Percentiles rank a stretch among this genome's conserved stretches.
Conservation (phyloP, 2,113 vertebrate genomes). For the Loxodonta africana region DNA sequence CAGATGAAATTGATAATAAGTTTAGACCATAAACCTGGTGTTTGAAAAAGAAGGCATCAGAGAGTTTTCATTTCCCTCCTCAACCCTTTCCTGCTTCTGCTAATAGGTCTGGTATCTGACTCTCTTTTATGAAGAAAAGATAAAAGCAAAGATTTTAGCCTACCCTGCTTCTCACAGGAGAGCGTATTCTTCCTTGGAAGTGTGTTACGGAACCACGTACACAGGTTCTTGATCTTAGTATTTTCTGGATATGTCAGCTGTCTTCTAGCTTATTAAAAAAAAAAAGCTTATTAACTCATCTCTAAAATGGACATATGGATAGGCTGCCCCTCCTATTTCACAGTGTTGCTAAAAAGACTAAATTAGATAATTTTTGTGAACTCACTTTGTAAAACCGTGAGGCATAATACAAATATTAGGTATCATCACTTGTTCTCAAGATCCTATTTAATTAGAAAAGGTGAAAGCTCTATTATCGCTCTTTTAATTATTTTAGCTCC, state of each 20-base stretch:
- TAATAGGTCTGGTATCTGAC: not conserved
- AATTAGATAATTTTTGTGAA: constrained; percentile 54
- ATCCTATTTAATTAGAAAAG: constrained; percentile 48
- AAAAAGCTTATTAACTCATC: not conserved
- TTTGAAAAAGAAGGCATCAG: not conserved
- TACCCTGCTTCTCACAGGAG: not conserved
- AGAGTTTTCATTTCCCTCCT: constrained; percentile 2
- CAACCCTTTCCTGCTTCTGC: not conserved
- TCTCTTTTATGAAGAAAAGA: constrained; percentile 56
- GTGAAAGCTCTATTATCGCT: constrained; percentile 42
- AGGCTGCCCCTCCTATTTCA: not conserved
- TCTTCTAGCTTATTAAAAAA: not conserved
- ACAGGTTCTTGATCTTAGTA: not conserved
- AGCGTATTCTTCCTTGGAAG: not conserved
- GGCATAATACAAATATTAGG: constrained; percentile 5
- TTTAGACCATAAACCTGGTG: constrained; percentile 57
- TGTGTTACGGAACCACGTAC: not conserved
- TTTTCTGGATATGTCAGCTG: not conserved
- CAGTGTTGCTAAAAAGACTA: not conserved
- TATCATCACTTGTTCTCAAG: constrained; percentile 6
- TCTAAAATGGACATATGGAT: not conserved
- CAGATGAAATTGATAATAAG: constrained; percentile 49
- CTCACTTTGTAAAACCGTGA: not conserved
- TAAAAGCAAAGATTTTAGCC: not conserved
- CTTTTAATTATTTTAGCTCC: constrained; percentile 40